Conservation (phyloP, 2,113 vertebrate genomes). For the Dolichallabes microphthalmus region DNA sequence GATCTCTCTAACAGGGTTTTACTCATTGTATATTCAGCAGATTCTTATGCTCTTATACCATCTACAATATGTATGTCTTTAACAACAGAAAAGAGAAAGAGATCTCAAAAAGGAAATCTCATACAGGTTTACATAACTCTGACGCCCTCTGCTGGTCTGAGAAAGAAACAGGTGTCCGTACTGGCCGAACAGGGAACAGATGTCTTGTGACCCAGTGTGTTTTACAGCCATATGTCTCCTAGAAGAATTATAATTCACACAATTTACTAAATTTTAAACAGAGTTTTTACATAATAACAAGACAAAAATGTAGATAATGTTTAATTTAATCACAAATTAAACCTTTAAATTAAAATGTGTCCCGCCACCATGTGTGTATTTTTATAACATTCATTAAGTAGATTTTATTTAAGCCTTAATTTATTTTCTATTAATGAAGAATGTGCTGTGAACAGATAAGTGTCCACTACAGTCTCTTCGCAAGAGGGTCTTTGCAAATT, state of each 20-base stretch:
- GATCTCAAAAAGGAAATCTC: neutral
- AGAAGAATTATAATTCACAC: neutral
- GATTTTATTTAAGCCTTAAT: neutral
- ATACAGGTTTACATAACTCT: neutral
- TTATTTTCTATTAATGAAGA: neutral
- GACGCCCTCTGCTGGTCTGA: constrained; percentile 30
- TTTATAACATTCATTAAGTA: neutral
- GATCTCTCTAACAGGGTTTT: neutral
- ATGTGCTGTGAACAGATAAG: no score
- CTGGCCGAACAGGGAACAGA: neutral
- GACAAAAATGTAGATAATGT: neutral
- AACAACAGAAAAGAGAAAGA: neutral
- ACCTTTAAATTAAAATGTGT: no score
- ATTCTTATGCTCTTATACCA: neutral
- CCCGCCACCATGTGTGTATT: no score
- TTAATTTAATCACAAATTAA: neutral
- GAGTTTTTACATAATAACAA: neutral
- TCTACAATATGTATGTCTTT: neutral
- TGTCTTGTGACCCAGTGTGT: neutral
- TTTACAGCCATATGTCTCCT: neutral
- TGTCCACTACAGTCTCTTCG: no score
- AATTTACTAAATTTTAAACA: neutral
- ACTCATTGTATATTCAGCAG: neutral
- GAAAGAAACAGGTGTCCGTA: neutral
- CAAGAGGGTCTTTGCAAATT: no score